Percentiles rank a stretch among this genome's conserved stretches.
Conservation (phyloP, 2,113 vertebrate species). For the Gila orcuttii region DNA sequence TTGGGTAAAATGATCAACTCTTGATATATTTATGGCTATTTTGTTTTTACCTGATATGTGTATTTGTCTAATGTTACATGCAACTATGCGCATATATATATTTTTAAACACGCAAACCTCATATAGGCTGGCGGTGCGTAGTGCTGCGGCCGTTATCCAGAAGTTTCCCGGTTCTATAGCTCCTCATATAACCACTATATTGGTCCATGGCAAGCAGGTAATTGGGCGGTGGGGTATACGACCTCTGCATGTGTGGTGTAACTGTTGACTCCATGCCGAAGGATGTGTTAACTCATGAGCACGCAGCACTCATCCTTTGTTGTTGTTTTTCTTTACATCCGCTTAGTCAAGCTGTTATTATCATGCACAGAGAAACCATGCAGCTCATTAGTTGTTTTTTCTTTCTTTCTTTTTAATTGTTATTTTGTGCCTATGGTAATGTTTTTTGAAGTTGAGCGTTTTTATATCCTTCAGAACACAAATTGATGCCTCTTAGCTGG, state of each 20-base stretch:
- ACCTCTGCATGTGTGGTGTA: slow-evolving; percentile 70
- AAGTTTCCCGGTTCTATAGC: slow-evolving; percentile 93
- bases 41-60: slow-evolving; percentile 8
- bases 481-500: background rate
- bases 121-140: slow-evolving; percentile 90
- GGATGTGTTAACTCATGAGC: slow-evolving; percentile 49
- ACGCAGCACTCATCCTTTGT: slow-evolving; percentile 49
- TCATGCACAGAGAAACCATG: background rate
- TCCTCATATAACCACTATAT: slow-evolving; percentile 94
- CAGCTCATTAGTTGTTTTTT: background rate
- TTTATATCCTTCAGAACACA: background rate
- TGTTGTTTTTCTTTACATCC: slow-evolving; percentile 27
- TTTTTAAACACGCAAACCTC: slow-evolving; percentile 42
- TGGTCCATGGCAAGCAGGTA: slow-evolving; percentile 99
- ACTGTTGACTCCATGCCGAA: slow-evolving; percentile 7
- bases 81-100: background rate
- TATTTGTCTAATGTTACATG: slow-evolving; percentile 11
- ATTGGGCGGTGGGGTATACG: slow-evolving; percentile 59
- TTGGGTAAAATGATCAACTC: background rate
- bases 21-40: background rate
- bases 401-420: background rate
- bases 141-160: slow-evolving; percentile 86
- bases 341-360: slow-evolving; percentile 4
- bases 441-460: background rate
- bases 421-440: background rate